A percentile compares a stretch with the other conserved stretches of the same genome.
Evolutionary conservation across 92 coral and sea anemone genomes (phyloP).

Genomic region (Phenganax subtilis): DNA sequence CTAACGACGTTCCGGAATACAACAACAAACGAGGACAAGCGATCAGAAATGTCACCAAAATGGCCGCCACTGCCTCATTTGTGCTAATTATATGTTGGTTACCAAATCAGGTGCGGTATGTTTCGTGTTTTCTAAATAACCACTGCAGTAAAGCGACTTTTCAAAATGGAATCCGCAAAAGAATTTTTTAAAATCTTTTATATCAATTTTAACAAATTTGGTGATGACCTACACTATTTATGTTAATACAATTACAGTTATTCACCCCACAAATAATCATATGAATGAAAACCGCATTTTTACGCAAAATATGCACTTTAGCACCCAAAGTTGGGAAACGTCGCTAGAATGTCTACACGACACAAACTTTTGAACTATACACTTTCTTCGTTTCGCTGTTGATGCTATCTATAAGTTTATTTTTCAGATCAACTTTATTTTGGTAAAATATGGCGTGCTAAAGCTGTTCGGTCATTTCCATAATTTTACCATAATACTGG

Average conservation of each 20-base stretch:
- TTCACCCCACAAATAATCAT: too few relatives aligned
- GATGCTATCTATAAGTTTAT: neutral
- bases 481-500: constrained; percentile 9
- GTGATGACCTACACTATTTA: too few relatives aligned
- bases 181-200: too few relatives aligned
- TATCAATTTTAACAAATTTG: too few relatives aligned
- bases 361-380: too few relatives aligned
- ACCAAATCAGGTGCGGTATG: constrained; percentile 61
- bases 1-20: too few relatives aligned
- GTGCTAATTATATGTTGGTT: constrained; percentile 72
- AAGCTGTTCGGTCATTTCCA: constrained; percentile 16
- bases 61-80: constrained; percentile 63
- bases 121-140: neutral
- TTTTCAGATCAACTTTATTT: constrained; percentile 18
- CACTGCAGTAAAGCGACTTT: neutral
- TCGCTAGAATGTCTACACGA: too few relatives aligned
- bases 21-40: neutral
- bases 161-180: neutral
- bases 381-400: neutral
- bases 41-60: constrained; percentile 26
- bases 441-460: constrained; percentile 4
- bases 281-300: too few relatives aligned
- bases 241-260: too few relatives aligned
- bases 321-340: too few relatives aligned
- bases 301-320: too few relatives aligned